Evolutionary conservation across 1,140 invertebrate species (phyloP).

Genomic region (Lasioglossum albipes): DNA sequence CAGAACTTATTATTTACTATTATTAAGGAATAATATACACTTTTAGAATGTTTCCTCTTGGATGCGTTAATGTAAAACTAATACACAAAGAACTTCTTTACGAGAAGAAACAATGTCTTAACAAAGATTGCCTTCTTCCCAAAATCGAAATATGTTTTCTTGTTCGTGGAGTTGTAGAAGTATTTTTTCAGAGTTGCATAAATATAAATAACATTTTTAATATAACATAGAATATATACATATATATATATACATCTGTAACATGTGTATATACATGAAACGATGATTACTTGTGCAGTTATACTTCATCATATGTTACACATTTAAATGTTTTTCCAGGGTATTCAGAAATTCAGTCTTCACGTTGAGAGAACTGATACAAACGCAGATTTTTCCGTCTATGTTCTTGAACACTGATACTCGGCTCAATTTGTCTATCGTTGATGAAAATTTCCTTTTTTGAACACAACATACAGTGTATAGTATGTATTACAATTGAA

Average conservation of each 20-base stretch:
- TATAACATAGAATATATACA: slow-evolving; percentile 9
- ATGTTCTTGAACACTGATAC: slow-evolving; percentile 6
- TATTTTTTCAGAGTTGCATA: slow-evolving; percentile 36
- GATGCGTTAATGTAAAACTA: background rate
- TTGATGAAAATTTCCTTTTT: background rate
- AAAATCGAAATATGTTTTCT: background rate
- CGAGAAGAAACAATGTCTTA: background rate
- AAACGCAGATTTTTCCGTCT: slow-evolving; percentile 19
- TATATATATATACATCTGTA: background rate
- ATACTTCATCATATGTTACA: slow-evolving; percentile 10
- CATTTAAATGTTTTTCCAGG: slow-evolving; percentile 29
- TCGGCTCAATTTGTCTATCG: slow-evolving; percentile 7
- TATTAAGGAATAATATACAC: background rate
- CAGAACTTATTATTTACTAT: slow-evolving; percentile 8
- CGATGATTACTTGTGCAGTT: slow-evolving; percentile 9
- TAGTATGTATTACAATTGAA: background rate
- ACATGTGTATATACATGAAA: slow-evolving; percentile 18
- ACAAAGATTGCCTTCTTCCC: slow-evolving; percentile 13
- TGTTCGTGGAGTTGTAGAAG: slow-evolving; percentile 23
- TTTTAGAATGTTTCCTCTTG: background rate
- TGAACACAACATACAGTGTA: background rate
- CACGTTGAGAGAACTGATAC: slow-evolving; percentile 9
- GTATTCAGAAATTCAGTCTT: slow-evolving; percentile 56
- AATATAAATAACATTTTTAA: background rate
- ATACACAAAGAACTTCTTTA: background rate